Base-by-base conservation (phyloP, 2,888 invertebrate species). In the Drosophila crucigera region DNA sequence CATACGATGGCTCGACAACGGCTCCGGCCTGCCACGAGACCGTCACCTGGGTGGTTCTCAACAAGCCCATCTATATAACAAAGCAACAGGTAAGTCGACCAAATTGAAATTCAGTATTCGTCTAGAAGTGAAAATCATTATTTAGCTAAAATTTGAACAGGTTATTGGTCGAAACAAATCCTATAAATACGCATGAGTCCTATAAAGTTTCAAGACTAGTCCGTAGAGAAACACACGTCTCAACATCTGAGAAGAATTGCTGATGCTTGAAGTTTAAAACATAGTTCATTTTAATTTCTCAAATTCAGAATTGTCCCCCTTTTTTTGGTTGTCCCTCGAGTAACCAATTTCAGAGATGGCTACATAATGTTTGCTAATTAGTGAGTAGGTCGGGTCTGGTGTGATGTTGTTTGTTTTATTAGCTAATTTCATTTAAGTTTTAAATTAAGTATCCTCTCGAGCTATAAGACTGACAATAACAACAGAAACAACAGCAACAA, bases 21-120 rank as follows among this genome's bases (percentile, higher is more conserved):
- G 97, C 98, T 93, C 99, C 99, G 4, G 98, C 98, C 78, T 99
- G 99, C 94, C 97, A 98, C 94, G 99, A 99, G 94, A 99, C 99
- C 31, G 99, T 99, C 94, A 99, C 99, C 90, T 99, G 99, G 99
- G 95, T 99, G 93, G 97, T 99, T 91, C 95, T 99, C 93, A 99
- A 99, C 94, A 98, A 98, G 94, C 99, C 99, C 78, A 98, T 99
- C 93, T 99, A 99, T 94, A 98, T 99, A 93, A 98, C 98, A 78
- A 97, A 97, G 94, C 97, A 98, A 95, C 98, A 99, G 96, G 99
- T 98, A 94, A 94, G 78, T 64, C 4, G 3, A 28, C 14, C 47
- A 47, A 22, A 4, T 7, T 14, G 0, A 47, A 22, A 47, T 14
- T 22, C 43, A 43, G 3, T 14, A 0, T 43, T 22, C 6, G 14